Evolutionary conservation across 64 coral and sea anemone genomes (phyloP), one percentile per base, ranked within the genome.

Genomic region (Platygyra sinensis): DNA sequence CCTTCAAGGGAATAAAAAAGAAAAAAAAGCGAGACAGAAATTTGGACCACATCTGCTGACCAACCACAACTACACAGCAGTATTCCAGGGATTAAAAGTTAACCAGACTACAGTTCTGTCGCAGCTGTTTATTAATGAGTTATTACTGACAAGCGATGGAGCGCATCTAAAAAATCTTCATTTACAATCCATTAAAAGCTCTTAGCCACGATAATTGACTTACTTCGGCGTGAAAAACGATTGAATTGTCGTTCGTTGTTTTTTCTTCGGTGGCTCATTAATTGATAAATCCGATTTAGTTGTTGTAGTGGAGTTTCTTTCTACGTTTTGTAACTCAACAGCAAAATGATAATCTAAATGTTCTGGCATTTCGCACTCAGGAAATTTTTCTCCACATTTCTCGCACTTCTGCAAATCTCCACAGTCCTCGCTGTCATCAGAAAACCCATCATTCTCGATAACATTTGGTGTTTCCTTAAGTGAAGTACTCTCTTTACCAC

Each of bases 341-440:
- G 95, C 95, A 91, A 94, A 96, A 54, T 96, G 95, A 85, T 87
- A 94, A 29, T 96, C 95, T 30, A 87, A 73, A 60, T 96, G 95
- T 55, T 90, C 92, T 17, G 91, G 92, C 92, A 96, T 83, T 27
- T 87, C 77, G 76, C 83, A 88, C 2, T n/a, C 71, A 19, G 83
- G 81, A 31, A 96, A 57, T 24, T 8, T 18, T 49, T 80, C 31
- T 31, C 85, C 79, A 81, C 95, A 96, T 87, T 93, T 94, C 16
- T 93, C 74, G 30, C 95, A 96, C 72, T 86, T 83, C 14, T 83
- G 77, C 64, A 77, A 55, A 71, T 88, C 88, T 13, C 22, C 16
- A 8, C 39, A 4, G 25, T 52, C 54, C 8, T 39, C 22, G 49
- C 4, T 24, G 25, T 22, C 25, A 75, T 32, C 52, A 50, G 38